These are phyloP conservation scores for Acanthococcus lagerstroemiae DNA, from an alignment of 2,888 invertebrate species.

Conservation along the genomic window DNA sequence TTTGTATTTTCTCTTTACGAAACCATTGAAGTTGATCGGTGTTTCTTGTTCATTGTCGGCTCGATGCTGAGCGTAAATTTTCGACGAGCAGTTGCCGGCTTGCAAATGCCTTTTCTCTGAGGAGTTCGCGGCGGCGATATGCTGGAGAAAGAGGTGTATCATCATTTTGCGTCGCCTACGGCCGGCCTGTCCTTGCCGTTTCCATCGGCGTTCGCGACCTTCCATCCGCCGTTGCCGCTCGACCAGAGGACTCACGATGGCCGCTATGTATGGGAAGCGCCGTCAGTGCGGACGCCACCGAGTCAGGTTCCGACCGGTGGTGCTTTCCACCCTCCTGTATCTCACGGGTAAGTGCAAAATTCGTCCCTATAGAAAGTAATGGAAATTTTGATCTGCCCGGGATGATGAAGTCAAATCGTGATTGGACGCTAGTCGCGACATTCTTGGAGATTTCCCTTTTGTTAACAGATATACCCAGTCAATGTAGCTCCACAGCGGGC, in stretches of 20 bases:
- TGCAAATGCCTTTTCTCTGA: not conserved
- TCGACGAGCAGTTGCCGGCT: not conserved
- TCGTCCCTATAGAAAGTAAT: too few species aligned
- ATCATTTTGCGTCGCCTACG: conserved; percentile 27
- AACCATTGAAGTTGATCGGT: not conserved
- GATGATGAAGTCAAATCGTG: too few species aligned
- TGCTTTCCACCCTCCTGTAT: conserved; percentile 30
- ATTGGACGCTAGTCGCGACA: too few species aligned
- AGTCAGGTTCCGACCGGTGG: conserved; percentile 8
- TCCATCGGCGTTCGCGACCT: conserved; percentile 13
- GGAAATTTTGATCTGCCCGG: too few species aligned
- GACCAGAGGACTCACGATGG: conserved; percentile 24
- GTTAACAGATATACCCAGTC: too few species aligned
- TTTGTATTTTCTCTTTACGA: not conserved
- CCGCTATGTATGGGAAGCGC: conserved; percentile 21
- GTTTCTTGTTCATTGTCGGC: not conserved
- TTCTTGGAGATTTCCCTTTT: too few species aligned
- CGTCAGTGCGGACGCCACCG: conserved; percentile 11
- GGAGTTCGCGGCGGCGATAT: conserved; percentile 9
- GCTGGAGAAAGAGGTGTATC: conserved; percentile 26
- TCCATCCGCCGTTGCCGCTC: conserved; percentile 20
- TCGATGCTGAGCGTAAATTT: too few species aligned
- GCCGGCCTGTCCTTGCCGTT: conserved; percentile 20
- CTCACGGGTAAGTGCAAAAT: conserved; percentile 26
- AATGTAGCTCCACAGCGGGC: too few species aligned